These are phyloP conservation scores for Sitobion miscanthi DNA, from an alignment of 1,140 invertebrate genomes.

Conservation along the genomic window DNA sequence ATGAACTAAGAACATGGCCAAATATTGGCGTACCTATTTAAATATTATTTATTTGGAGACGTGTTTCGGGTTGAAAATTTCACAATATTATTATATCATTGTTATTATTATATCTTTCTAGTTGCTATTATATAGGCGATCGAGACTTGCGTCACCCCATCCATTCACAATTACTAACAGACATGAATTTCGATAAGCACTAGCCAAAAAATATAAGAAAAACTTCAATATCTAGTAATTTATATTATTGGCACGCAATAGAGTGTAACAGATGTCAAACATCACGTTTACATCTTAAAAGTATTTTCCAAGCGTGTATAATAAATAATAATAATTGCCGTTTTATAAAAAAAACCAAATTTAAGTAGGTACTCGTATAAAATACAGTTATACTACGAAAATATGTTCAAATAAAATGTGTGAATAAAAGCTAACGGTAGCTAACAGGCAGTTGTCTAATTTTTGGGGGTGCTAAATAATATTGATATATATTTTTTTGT, in stretches of 20 bases:
- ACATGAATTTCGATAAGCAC: neutral
- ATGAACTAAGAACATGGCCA: too few species aligned
- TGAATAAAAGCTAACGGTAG: neutral
- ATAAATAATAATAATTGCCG: neutral
- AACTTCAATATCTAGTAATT: neutral
- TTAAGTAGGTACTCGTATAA: neutral
- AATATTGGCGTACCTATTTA: too few species aligned
- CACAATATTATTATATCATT: neutral
- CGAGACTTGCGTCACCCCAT: neutral
- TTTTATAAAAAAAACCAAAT: too few species aligned
- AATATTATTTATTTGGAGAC: neutral
- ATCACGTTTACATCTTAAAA: neutral
- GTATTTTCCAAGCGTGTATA: neutral
- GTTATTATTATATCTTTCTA: neutral
- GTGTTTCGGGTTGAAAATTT: neutral
- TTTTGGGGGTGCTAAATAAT: neutral
- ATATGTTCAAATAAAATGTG: neutral
- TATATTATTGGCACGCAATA: neutral
- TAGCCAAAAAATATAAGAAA: neutral
- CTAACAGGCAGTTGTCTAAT: neutral
- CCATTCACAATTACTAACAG: neutral
- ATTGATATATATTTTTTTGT: neutral
- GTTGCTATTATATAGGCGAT: neutral
- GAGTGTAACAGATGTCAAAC: neutral
- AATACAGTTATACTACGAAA: neutral